Conservation (phyloP, 2,797 vertebrate species). For the Urophycis tenuis region DNA sequence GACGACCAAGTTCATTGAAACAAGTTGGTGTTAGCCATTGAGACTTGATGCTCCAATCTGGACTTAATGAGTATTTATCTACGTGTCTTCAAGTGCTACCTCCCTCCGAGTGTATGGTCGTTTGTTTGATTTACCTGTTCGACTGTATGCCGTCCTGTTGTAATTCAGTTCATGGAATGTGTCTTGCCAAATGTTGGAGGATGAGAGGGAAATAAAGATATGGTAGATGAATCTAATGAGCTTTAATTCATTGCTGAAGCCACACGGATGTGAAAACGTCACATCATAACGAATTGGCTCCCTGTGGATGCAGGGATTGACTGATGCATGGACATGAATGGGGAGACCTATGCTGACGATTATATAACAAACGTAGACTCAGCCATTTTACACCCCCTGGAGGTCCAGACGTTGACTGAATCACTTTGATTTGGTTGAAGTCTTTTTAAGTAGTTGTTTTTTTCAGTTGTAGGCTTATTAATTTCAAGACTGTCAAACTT, state of each 20-base stretch:
- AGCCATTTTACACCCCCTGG: background rate
- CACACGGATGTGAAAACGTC: background rate
- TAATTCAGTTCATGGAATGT: background rate
- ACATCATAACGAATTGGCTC: background rate
- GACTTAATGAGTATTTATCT: background rate
- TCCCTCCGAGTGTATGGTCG: background rate
- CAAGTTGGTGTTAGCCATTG: slow-evolving; percentile 34
- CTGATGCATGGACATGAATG: background rate
- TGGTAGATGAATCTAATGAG: background rate
- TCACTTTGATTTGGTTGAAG: background rate
- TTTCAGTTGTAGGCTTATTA: background rate
- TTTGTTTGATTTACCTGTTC: background rate
- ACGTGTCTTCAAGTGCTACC: background rate
- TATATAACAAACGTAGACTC: background rate
- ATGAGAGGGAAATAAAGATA: background rate
- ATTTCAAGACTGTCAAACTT: background rate
- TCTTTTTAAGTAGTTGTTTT: background rate
- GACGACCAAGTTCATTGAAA: slow-evolving; percentile 60
- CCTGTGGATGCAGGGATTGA: background rate
- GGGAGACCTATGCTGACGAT: background rate
- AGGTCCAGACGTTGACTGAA: background rate
- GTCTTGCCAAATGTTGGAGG: background rate
- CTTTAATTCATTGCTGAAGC: background rate
- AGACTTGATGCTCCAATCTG: background rate
- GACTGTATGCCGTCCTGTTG: background rate